phyloP scores from a whole-genome alignment of 2,888 invertebrate species.

The Archips xylosteana region DNA sequence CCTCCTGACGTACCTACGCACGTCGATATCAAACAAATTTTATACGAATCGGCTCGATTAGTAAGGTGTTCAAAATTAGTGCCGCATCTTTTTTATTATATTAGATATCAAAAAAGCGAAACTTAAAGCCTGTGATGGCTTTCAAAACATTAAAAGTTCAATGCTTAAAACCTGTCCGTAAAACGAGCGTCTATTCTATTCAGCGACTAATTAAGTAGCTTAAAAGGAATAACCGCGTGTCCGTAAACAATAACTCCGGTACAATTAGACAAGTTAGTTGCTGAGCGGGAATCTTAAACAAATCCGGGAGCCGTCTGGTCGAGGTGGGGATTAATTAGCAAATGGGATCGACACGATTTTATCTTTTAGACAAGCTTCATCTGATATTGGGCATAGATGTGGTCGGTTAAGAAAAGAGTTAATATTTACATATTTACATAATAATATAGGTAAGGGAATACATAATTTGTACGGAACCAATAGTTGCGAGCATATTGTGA shows the following conservation, averaged over 20 bases:
- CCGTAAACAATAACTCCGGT: slow-evolving; percentile 10
- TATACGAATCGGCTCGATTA: no score
- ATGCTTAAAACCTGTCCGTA: background rate
- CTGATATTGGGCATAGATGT: background rate
- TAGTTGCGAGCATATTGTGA: background rate
- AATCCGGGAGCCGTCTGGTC: background rate
- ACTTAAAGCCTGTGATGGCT: no score
- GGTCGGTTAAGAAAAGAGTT: background rate
- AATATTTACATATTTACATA: background rate
- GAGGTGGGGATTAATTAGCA: background rate
- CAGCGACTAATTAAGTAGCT: slow-evolving; percentile 1
- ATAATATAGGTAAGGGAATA: background rate
- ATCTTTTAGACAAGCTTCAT: background rate
- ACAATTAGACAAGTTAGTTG: slow-evolving; percentile 4
- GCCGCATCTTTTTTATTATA: no score
- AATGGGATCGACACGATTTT: background rate
- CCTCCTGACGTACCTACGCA: no score
- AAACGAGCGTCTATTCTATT: background rate
- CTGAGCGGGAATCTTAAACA: slow-evolving; percentile 4
- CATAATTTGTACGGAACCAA: background rate
- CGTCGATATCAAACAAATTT: no score
- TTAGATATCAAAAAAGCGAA: no score
- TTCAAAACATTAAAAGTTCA: background rate
- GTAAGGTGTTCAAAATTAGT: background rate
- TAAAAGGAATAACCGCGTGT: background rate